Base-by-base conservation (phyloP, 2,113 vertebrate species). In the Psephotus haematonotus region DNA sequence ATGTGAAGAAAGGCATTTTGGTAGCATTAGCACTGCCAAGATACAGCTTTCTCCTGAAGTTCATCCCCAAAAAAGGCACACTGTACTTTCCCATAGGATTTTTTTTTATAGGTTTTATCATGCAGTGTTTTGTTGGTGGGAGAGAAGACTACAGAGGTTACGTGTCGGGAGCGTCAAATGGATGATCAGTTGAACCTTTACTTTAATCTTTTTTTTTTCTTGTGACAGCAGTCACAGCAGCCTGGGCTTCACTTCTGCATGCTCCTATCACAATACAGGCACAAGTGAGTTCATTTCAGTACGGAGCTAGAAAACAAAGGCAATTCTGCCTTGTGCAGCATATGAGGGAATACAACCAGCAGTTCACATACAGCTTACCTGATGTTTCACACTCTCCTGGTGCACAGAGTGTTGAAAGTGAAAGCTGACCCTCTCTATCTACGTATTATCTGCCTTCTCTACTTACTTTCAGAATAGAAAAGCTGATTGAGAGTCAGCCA, bases 281-380 rank as follows among this genome's bases (percentile, higher is more conserved):
- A 44, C 0, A 2, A 50, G 35, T 7, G 49, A 52, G 41, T 31
- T 74, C 1, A 2, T 47, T 83, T 43, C 1, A 2, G 44, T 2
- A 52, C 12, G 46, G 25, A 80, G 12, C 19, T 27, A 53, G 67
- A 44, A 55, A 52, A 67, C 75, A 4, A 35, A 57, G 49, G 31
- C 28, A 63, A 29, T 86, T 79, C 6, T 22, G 2, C 23, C 11
- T 49, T 23, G 53, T 7, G 1, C 19, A 49, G 43, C n/a, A 15
- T 20, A 8, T 1, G 1, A 31, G 31, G 55, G 46, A 46, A 50
- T 12, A 17, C 17, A 83, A 67, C 52, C 64, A 57, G 68, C 3
- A 5, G 64, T 1, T 13, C 27, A 63, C 37, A n/a, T 4, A 27
- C 9, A 52, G 46, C 9, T 85, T 64, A 64, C 35, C 50, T 55